phyloP scores from a whole-genome alignment of 2,113 vertebrate genomes.

The Todiramphus saurophagus region DNA sequence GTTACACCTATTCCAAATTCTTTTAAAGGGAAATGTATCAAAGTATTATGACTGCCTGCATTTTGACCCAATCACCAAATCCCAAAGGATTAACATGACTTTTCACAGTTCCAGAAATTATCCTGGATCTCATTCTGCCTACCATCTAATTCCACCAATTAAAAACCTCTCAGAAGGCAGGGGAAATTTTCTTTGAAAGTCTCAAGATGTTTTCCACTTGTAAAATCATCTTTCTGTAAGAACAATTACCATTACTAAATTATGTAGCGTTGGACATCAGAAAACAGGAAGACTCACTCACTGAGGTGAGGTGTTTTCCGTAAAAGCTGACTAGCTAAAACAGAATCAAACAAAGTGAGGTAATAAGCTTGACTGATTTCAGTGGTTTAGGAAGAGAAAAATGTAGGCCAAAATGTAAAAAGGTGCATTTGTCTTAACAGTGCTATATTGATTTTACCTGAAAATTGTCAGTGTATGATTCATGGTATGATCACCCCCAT shows the following conservation, averaged over 20 bases:
- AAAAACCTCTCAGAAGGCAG: background rate
- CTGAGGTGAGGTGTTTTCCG: background rate
- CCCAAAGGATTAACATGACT: background rate
- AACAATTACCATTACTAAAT: background rate
- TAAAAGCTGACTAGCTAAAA: background rate
- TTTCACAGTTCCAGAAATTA: background rate
- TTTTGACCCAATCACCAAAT: background rate
- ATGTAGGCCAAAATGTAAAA: background rate
- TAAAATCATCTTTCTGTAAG: background rate
- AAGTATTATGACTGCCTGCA: background rate
- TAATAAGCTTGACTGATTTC: background rate
- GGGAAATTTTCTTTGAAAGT: background rate
- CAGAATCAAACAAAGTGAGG: background rate
- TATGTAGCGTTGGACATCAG: background rate
- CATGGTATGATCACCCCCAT: rapidly evolving
- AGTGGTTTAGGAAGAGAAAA: background rate
- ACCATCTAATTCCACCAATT: background rate
- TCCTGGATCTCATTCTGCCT: background rate
- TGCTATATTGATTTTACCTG: background rate
- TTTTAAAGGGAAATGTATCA: background rate
- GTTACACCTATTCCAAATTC: background rate
- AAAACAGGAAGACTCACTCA: background rate
- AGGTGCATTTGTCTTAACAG: background rate
- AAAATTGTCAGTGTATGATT: background rate
- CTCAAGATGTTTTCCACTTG: background rate